Percentiles rank a stretch among this genome's conserved stretches.
Conservation (phyloP, 2,797 vertebrate genomes). For the Balearica regulorum region DNA sequence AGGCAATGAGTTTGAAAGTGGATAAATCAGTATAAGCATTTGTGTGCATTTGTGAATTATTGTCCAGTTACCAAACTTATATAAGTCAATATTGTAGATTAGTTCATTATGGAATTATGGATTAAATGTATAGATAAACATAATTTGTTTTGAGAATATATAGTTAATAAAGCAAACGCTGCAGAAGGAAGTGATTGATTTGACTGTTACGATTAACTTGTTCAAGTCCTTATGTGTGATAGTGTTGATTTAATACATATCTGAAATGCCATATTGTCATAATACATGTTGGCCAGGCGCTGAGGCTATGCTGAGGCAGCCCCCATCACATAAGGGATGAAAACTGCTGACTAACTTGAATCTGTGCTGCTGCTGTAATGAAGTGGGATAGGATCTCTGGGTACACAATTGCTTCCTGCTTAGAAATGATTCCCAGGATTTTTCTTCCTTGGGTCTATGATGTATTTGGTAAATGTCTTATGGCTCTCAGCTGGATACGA, state of each 20-base stretch:
- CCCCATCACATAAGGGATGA: accelerated
- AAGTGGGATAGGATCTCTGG: not conserved
- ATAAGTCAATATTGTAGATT: not conserved
- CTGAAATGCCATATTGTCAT: not conserved
- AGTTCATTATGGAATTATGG: not conserved
- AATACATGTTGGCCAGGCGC: not conserved
- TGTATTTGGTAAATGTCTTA: not conserved
- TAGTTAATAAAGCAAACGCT: not conserved
- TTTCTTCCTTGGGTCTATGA: not conserved
- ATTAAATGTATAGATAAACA: not conserved
- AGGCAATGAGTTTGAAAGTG: not conserved
- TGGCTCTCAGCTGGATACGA: not conserved
- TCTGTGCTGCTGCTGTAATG: not conserved
- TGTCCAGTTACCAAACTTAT: not conserved
- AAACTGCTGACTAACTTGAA: not conserved
- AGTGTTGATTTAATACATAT: not conserved
- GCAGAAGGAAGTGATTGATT: not conserved
- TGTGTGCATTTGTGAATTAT: not conserved
- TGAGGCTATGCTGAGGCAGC: not conserved
- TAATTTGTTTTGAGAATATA: not conserved
- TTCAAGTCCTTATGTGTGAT: not conserved
- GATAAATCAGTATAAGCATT: not conserved
- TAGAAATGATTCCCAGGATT: not conserved
- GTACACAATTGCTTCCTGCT: not conserved
- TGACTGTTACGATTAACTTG: not conserved